phyloP scores from a whole-genome alignment of 2,797 vertebrate species.

The Xiphorhynchus erythropygius region DNA sequence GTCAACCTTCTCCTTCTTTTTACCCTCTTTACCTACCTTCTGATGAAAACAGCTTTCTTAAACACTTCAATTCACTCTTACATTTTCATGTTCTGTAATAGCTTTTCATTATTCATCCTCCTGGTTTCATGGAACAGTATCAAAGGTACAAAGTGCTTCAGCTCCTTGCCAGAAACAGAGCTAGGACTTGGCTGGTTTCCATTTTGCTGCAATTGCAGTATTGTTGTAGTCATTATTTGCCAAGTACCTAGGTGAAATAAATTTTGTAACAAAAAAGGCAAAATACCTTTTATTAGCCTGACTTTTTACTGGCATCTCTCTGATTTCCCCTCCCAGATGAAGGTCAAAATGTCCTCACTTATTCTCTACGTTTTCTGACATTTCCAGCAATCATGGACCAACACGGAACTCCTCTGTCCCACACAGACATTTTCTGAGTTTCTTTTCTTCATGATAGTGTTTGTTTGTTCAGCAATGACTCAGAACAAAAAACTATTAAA shows the following conservation, averaged over 20 bases:
- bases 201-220: neutral
- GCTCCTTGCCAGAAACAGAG: neutral
- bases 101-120: neutral
- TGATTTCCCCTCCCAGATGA: neutral
- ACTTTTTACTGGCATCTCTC: neutral
- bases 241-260: neutral
- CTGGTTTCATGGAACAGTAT: neutral
- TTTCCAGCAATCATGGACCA: neutral
- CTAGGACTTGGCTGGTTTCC: neutral
- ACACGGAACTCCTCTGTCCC: neutral
- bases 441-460: neutral
- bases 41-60: neutral
- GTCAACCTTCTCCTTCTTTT: neutral
- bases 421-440: neutral
- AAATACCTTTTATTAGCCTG: neutral
- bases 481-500: neutral
- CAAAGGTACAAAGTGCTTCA: slow-evolving; percentile 6
- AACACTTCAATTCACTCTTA: neutral
- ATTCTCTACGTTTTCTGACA: neutral
- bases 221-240: neutral
- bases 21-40: neutral
- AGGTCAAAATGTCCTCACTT: neutral
- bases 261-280: neutral
- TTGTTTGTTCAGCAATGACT: slow-evolving; percentile 9
- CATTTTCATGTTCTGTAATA: neutral